These are phyloP conservation scores for Thymallus thymallus DNA, from an alignment of 2,113 vertebrate genomes.

Conservation along the genomic window DNA sequence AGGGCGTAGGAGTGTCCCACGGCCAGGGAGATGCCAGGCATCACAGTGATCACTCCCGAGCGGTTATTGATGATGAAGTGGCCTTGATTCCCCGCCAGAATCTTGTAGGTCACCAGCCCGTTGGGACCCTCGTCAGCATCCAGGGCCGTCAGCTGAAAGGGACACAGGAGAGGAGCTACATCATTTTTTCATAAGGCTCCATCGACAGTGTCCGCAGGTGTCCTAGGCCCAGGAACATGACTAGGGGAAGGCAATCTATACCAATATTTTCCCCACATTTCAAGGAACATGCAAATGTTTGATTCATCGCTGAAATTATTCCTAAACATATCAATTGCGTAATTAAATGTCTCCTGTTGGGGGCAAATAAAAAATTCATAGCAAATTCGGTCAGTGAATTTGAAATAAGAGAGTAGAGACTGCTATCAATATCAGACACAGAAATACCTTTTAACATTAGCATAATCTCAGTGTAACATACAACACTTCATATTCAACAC, in stretches of 20 bases:
- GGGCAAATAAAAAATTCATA: not conserved
- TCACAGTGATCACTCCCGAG: conserved; percentile 83
- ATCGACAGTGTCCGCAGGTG: too few relatives aligned
- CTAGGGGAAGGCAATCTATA: too few relatives aligned
- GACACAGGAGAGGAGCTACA: too few relatives aligned
- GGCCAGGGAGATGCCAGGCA: conserved; percentile 68
- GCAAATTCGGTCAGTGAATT: not conserved
- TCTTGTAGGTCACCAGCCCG: conserved; percentile 83
- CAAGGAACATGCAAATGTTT: too few relatives aligned
- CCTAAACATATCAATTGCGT: not conserved
- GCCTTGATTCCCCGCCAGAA: conserved; percentile 83
- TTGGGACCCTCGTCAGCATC: conserved; percentile 89
- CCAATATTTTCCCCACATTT: too few relatives aligned
- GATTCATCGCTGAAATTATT: not conserved
- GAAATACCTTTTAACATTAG: not conserved
- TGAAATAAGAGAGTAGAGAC: not conserved
- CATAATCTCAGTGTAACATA: too few relatives aligned
- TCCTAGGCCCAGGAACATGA: too few relatives aligned
- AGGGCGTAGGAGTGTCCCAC: conserved; percentile 84
- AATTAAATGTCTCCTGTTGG: not conserved
- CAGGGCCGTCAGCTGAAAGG: conserved; percentile 83
- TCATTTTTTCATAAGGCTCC: too few relatives aligned
- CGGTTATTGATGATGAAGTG: conserved; percentile 82
- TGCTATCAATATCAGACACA: not conserved
- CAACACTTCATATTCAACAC: too few relatives aligned